Evolutionary conservation across 2,888 invertebrate species (phyloP).

Genomic region (Nomada fucata): DNA sequence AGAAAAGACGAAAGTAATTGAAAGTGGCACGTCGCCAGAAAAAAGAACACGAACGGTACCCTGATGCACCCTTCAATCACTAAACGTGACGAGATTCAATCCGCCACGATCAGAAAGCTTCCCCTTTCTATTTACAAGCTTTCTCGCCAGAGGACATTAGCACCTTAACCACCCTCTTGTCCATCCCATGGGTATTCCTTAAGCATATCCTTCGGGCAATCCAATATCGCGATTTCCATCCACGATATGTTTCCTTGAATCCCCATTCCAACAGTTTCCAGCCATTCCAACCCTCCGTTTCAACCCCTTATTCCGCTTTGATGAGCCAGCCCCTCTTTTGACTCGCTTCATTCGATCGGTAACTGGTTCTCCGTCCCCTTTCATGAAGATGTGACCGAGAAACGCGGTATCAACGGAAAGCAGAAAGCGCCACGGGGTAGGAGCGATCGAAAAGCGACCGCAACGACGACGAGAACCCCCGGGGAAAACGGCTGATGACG

Average conservation of each 20-base stretch:
- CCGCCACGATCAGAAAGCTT: background rate
- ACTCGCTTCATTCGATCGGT: background rate
- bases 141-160: slow-evolving; percentile 8
- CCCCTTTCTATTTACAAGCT: slow-evolving; percentile 9
- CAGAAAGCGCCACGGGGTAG: slow-evolving; percentile 5
- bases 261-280: slow-evolving; percentile 4
- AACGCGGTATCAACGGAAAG: slow-evolving; percentile 16
- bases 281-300: background rate
- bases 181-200: background rate
- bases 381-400: slow-evolving; percentile 16
- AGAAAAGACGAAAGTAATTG: background rate
- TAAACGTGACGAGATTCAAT: slow-evolving; percentile 8
- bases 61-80: background rate
- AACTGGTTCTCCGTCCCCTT: slow-evolving; percentile 7
- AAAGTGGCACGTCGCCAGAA: background rate
- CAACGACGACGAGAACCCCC: slow-evolving; percentile 30
- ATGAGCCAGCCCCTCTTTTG: background rate
- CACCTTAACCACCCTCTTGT: background rate
- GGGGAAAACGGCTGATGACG: slow-evolving; percentile 21
- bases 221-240: slow-evolving; percentile 19
- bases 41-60: background rate
- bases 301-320: background rate
- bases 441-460: slow-evolving; percentile 19
- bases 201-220: slow-evolving; percentile 7
- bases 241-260: background rate